phyloP scores from a whole-genome alignment of 2,888 invertebrate genomes.

The Stegana nigrithorax region DNA sequence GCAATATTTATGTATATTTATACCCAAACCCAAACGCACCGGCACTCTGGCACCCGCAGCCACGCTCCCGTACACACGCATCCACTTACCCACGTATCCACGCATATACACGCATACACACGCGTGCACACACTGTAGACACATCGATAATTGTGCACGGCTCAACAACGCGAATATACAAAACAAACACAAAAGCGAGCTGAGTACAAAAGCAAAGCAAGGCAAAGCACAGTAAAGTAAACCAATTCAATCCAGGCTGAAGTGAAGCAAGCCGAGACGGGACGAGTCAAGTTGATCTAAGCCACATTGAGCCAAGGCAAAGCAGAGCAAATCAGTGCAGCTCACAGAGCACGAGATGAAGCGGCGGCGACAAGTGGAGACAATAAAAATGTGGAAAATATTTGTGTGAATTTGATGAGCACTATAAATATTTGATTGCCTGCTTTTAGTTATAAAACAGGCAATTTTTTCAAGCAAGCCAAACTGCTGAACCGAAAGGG shows the following conservation, averaged over 20 bases:
- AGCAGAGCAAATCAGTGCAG: too few relatives aligned
- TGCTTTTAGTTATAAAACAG: conserved; percentile 11
- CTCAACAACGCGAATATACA: not conserved
- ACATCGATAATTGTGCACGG: conserved; percentile 4
- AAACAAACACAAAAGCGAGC: not conserved
- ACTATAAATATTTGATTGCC: conserved; percentile 19
- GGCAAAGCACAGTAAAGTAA: not conserved
- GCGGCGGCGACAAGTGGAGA: conserved; percentile 6
- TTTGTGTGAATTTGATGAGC: conserved; percentile 18
- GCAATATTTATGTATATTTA: conserved; percentile 12
- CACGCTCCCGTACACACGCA: not conserved
- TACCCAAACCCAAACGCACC: not conserved
- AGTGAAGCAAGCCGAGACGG: too few relatives aligned
- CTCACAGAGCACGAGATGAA: too few relatives aligned
- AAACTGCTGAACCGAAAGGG: not conserved
- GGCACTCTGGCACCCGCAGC: not conserved
- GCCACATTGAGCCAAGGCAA: too few relatives aligned
- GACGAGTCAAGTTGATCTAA: too few relatives aligned
- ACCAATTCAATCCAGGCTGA: not conserved
- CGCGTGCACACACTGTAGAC: conserved; percentile 6
- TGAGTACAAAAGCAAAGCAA: not conserved
- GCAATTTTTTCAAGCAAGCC: not conserved
- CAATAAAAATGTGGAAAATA: conserved; percentile 10
- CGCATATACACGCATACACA: not conserved
- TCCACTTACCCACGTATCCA: conserved; percentile 28